Conservation (phyloP, 53 echinoderm and acorn worm species). For the Antedon mediterranea region DNA sequence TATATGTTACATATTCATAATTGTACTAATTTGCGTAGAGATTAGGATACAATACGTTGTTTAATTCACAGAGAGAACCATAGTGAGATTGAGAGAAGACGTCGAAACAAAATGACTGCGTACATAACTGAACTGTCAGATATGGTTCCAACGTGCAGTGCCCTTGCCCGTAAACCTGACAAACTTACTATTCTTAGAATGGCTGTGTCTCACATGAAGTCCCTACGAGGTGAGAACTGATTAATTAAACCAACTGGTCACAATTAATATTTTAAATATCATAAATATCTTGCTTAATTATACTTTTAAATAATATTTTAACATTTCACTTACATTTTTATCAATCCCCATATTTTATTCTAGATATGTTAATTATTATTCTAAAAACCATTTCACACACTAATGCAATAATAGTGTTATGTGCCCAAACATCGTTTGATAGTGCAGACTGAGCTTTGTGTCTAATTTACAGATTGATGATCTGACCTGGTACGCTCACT, state of each 20-base stretch:
- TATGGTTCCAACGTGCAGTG: slow-evolving; percentile 98
- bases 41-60: not conserved
- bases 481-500: too few relatives aligned
- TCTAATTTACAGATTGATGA: too few relatives aligned
- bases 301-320: not conserved
- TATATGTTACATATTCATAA: not conserved
- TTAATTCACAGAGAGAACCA: slow-evolving; percentile 78
- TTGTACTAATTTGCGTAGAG: not conserved
- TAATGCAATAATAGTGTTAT: too few relatives aligned
- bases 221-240: slow-evolving; percentile 57
- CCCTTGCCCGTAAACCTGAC: slow-evolving; percentile 93
- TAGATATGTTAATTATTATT: not conserved
- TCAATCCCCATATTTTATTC: not conserved
- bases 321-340: not conserved
- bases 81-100: slow-evolving; percentile 87
- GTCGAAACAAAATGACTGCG: slow-evolving; percentile 98
- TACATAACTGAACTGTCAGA: slow-evolving; percentile 97
- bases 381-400: too few relatives aligned
- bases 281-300: too few relatives aligned
- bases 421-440: too few relatives aligned
- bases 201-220: slow-evolving; percentile 99
- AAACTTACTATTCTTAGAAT: slow-evolving; percentile 90
- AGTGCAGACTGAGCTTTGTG: too few relatives aligned
- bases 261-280: too few relatives aligned
- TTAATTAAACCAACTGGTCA: too few relatives aligned